Base-by-base conservation (phyloP, 2,888 invertebrate species). In the Tigriopus californicus region DNA sequence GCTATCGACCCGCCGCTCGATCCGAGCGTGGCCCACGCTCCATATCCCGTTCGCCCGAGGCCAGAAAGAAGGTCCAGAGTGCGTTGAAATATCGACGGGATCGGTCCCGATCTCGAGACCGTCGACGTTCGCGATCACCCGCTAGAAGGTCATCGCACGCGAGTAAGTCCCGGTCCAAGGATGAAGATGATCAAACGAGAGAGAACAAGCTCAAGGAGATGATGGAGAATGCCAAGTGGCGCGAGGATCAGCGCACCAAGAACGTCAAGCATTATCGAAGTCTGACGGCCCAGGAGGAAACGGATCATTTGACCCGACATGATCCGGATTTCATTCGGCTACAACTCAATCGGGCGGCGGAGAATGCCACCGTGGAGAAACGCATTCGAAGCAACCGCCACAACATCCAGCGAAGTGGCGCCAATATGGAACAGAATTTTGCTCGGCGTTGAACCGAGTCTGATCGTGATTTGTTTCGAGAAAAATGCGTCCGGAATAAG, bases 301-400 rank as follows among this genome's bases (percentile, higher is more conserved):
- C 68, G 54, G 63, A 67, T 62, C 63, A 62, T 41, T 62, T 64
- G 57, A 63, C 65, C 41, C 61, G 62, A 25, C 46, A 41, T 22
- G n/a, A 60, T 41, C 42, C 60, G 11, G 41, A 59, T 61, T 62
- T 63, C 72, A 70, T 41, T 67, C 79, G 78, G 61, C 80, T 80
- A 65, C 79, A 85, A 69, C 73, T 83, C 63, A 73, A 80, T 1
- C 74, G 75, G 61, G 79, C 79, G 58, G 79, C 81, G 0, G 76
- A 79, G 64, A 77, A 76, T 22, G 79, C 80, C 60, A 82, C 82
- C 11, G 81, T 94, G 0, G 89, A 87, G 67, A 80, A 81, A 62
- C 77, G 92, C 64, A 82, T 94, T 55, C 86, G 83, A 67, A 79
- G 91, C 13, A 94, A 90, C 69, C 79, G 85, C 48, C 86, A 91